Conservation (phyloP, 2,888 invertebrate genomes). For the Colletes collaris region DNA sequence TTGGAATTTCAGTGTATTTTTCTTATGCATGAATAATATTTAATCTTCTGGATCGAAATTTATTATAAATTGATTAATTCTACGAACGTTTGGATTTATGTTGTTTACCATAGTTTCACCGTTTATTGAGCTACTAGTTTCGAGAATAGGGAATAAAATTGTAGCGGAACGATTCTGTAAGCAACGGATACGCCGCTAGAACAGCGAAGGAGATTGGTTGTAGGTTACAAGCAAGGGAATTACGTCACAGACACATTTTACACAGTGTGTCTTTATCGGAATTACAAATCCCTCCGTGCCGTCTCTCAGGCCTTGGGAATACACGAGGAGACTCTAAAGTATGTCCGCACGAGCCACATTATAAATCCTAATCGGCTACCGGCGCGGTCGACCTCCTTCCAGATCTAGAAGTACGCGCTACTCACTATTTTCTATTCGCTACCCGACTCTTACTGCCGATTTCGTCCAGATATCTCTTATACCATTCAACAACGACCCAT, state of each 20-base stretch:
- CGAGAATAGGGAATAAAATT: background rate
- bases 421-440: slow-evolving; percentile 31
- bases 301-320: slow-evolving; percentile 35
- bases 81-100: too few relatives aligned
- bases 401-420: slow-evolving; percentile 22
- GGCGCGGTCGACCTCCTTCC: slow-evolving; percentile 39
- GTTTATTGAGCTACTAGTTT: background rate
- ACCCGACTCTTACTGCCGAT: slow-evolving; percentile 9
- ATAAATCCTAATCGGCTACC: slow-evolving; percentile 64
- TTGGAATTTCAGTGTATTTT: too few relatives aligned
- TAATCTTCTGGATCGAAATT: too few relatives aligned
- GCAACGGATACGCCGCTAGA: slow-evolving; percentile 25
- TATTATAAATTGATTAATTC: too few relatives aligned
- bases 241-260: slow-evolving; percentile 64
- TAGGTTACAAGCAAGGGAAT: slow-evolving; percentile 56
- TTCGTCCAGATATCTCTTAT: slow-evolving; percentile 7
- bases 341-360: slow-evolving; percentile 59
- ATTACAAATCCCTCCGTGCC: slow-evolving; percentile 60
- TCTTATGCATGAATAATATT: too few relatives aligned
- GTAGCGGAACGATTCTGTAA: background rate
- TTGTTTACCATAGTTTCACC: too few relatives aligned
- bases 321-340: slow-evolving; percentile 41
- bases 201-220: slow-evolving; percentile 42
- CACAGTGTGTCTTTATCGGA: slow-evolving; percentile 57
- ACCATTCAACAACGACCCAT: too few relatives aligned